phyloP scores from a whole-genome alignment of 2,888 invertebrate species.

The Laothoe populi region DNA sequence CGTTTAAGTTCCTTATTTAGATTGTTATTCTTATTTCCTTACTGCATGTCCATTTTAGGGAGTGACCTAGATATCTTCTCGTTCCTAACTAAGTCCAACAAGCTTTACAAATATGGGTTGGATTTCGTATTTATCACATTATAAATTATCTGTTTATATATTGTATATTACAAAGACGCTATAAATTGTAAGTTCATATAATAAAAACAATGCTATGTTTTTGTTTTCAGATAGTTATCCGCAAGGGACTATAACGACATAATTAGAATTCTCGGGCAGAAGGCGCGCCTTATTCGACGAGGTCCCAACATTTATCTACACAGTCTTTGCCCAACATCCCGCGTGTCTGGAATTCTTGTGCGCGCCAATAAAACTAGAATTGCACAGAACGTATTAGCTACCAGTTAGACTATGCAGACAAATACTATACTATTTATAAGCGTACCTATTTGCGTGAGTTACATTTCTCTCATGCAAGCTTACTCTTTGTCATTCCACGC shows the following conservation, averaged over 20 bases:
- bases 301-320: slow-evolving; percentile 43
- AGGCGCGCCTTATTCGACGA: slow-evolving; percentile 48
- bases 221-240: slow-evolving; percentile 40
- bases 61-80: slow-evolving; percentile 15
- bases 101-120: slow-evolving; percentile 3
- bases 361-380: slow-evolving; percentile 46
- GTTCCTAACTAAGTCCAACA: slow-evolving; percentile 11
- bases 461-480: slow-evolving; percentile 17
- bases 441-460: slow-evolving; percentile 14
- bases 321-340: slow-evolving; percentile 42
- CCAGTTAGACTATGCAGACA: slow-evolving; percentile 25
- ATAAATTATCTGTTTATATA: not conserved
- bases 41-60: slow-evolving; percentile 19
- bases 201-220: slow-evolving; percentile 20
- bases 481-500: slow-evolving; percentile 24
- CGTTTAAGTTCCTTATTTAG: slow-evolving; percentile 5
- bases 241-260: slow-evolving; percentile 44
- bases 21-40: slow-evolving; percentile 13
- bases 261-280: slow-evolving; percentile 48
- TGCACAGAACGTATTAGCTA: slow-evolving; percentile 38
- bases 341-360: slow-evolving; percentile 49
- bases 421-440: slow-evolving; percentile 25
- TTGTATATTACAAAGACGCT: not conserved
- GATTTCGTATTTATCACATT: slow-evolving; percentile 4
- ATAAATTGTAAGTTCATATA: slow-evolving; percentile 1